Percentiles rank a stretch among this genome's conserved stretches.
phyloP scores from a whole-genome alignment of 1,140 invertebrate species.

The Sitodiplosis mosellana region DNA sequence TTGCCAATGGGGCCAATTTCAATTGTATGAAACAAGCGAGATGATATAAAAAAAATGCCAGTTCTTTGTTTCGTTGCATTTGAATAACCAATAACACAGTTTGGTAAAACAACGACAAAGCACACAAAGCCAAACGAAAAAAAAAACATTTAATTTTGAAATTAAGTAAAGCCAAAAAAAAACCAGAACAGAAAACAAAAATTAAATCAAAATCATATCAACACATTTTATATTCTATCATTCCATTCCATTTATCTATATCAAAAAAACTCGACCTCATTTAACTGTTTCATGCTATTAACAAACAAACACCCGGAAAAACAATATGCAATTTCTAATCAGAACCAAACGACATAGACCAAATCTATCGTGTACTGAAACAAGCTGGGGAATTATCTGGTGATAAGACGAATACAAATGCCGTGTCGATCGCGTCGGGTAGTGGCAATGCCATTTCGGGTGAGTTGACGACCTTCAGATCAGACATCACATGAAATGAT shows the following conservation, averaged over 20 bases:
- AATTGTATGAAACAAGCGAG: not conserved
- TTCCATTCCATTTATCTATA: not conserved
- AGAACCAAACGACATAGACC: constrained; percentile 50
- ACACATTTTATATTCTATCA: not conserved
- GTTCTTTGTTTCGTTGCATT: no score
- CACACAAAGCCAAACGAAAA: not conserved
- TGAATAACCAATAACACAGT: not conserved
- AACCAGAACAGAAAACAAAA: not conserved
- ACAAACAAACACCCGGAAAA: constrained; percentile 4
- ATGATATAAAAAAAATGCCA: no score
- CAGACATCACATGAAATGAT: constrained; percentile 6
- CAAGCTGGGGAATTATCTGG: constrained; percentile 69
- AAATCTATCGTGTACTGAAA: constrained; percentile 83
- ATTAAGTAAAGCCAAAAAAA: not conserved
- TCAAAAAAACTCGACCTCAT: not conserved
- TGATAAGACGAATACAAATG: not conserved
- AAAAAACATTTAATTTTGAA: not conserved
- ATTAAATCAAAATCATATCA: not conserved
- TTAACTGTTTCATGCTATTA: not conserved
- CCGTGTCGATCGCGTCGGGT: constrained; percentile 28
- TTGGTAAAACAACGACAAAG: not conserved
- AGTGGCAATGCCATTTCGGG: constrained; percentile 24
- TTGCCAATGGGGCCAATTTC: not conserved
- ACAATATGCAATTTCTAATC: constrained; percentile 4
- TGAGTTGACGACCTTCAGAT: constrained; percentile 7